Conservation (phyloP, 2,888 invertebrate species). For the Platycheirus rosarum region DNA sequence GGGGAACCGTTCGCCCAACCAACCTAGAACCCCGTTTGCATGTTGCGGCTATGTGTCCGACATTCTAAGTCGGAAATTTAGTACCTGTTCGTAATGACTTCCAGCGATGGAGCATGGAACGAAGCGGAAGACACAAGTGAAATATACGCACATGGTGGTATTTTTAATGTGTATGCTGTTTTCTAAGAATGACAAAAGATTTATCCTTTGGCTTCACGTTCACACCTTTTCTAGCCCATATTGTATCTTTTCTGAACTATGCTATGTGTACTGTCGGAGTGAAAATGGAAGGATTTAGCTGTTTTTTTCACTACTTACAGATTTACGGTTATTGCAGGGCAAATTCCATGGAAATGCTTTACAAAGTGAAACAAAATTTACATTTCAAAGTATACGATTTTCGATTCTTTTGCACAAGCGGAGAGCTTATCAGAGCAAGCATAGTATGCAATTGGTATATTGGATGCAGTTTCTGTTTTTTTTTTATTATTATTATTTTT, state of each 20-base stretch:
- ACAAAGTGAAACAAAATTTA: slow-evolving; percentile 67
- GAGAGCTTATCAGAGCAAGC: background rate
- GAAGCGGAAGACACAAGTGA: slow-evolving; percentile 1
- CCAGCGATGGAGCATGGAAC: background rate
- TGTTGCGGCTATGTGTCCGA: slow-evolving; percentile 68
- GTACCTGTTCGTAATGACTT: slow-evolving; percentile 70
- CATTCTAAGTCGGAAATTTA: slow-evolving; percentile 72
- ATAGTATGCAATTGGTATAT: too few relatives aligned
- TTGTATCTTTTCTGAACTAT: background rate
- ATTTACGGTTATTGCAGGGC: slow-evolving; percentile 64
- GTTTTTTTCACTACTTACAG: slow-evolving; percentile 22
- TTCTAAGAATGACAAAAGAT: slow-evolving; percentile 51
- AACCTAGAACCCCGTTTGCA: slow-evolving; percentile 52
- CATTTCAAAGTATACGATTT: slow-evolving; percentile 63
- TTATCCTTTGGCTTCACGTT: slow-evolving; percentile 29
- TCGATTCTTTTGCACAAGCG: slow-evolving; percentile 8
- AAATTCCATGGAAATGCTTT: slow-evolving; percentile 58
- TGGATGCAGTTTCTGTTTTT: too few relatives aligned
- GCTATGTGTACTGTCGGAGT: slow-evolving; percentile 11
- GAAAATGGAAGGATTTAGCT: background rate
- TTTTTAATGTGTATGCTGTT: slow-evolving; percentile 48
- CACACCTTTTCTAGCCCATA: slow-evolving; percentile 2
- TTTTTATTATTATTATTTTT: too few relatives aligned
- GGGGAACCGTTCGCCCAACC: slow-evolving; percentile 36
- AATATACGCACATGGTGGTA: slow-evolving; percentile 17